Conservation (phyloP, 2,888 invertebrate species). For the Meloe dianella region DNA sequence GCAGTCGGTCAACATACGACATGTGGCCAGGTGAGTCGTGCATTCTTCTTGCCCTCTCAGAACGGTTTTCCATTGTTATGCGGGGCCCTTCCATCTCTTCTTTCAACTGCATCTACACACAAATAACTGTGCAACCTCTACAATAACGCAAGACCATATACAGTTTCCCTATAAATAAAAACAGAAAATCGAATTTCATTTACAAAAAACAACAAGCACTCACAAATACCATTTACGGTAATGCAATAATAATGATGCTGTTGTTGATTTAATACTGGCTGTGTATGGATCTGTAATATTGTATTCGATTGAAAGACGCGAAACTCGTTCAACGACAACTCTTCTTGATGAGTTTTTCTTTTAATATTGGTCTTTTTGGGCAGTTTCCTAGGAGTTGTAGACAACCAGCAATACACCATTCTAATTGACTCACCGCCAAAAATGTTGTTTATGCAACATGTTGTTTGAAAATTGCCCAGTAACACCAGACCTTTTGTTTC, state of each 20-base stretch:
- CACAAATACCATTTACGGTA: neutral
- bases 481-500: too few relatives aligned
- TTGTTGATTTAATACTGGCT: neutral
- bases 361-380: too few relatives aligned
- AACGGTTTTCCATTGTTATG: slow-evolving; percentile 21
- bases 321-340: too few relatives aligned
- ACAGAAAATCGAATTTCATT: too few relatives aligned
- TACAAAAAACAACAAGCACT: neutral
- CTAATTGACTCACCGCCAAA: too few relatives aligned
- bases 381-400: too few relatives aligned
- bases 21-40: slow-evolving; percentile 43
- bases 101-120: neutral
- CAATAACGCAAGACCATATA: neutral
- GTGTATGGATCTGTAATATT: neutral
- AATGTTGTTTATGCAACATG: too few relatives aligned
- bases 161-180: too few relatives aligned
- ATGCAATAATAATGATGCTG: neutral
- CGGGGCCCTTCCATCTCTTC: neutral
- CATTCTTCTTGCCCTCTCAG: slow-evolving; percentile 11
- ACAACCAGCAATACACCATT: too few relatives aligned
- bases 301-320: neutral
- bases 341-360: too few relatives aligned
- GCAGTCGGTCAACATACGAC: slow-evolving; percentile 41
- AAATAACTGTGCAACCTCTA: neutral
- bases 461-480: too few relatives aligned